phyloP scores from a whole-genome alignment of 2,113 vertebrate species.

The Lycaon pictus region DNA sequence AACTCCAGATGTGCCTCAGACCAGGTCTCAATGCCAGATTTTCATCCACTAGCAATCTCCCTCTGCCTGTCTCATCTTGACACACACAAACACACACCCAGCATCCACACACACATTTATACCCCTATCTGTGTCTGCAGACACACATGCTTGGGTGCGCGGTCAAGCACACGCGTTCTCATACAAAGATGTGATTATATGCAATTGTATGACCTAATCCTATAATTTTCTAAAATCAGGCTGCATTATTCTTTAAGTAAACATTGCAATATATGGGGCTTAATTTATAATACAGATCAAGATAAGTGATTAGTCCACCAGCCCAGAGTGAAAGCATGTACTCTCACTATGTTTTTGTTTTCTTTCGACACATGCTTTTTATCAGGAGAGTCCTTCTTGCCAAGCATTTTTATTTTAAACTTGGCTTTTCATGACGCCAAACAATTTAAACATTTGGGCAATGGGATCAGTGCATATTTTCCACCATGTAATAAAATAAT shows the following conservation, averaged over 20 bases:
- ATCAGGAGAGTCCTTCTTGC: conserved; percentile 47
- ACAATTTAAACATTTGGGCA: conserved; percentile 52
- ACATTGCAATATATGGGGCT: background rate
- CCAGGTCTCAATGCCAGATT: background rate
- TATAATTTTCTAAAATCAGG: background rate
- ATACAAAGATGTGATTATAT: background rate
- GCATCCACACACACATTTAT: accelerated
- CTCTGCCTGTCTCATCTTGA: background rate
- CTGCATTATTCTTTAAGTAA: background rate
- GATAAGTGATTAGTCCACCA: background rate
- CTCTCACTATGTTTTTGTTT: background rate
- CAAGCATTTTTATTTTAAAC: conserved; percentile 57
- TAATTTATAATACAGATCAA: background rate
- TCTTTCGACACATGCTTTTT: conserved; percentile 65
- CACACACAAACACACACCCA: accelerated
- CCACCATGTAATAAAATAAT: conserved; percentile 40
- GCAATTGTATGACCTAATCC: background rate
- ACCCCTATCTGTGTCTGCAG: background rate
- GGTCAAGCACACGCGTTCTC: background rate
- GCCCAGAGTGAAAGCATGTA: background rate
- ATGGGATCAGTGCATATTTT: conserved; percentile 27
- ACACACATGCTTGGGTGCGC: background rate
- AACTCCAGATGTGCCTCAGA: background rate
- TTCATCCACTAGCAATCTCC: background rate
- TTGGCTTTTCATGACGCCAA: conserved; percentile 49